Percentiles rank a stretch among this genome's conserved stretches.
phyloP scores from a whole-genome alignment of 92 coral and sea anemone genomes.

The Zoanthus solanderi region DNA sequence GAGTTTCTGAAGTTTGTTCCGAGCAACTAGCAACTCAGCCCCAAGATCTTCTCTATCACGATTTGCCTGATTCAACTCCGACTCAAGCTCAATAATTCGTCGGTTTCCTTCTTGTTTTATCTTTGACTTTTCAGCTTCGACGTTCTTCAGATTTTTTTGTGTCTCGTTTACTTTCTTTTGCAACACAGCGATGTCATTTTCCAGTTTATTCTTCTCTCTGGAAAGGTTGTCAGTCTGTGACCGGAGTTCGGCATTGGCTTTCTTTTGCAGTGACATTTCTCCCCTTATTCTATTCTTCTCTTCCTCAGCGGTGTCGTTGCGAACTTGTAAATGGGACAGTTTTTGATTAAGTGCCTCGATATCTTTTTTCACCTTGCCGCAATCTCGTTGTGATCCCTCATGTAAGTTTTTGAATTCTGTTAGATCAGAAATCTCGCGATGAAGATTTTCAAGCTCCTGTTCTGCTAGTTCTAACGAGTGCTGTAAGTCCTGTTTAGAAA shows the following conservation, averaged over 20 bases:
- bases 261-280: conserved; percentile 84
- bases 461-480: conserved; percentile 71
- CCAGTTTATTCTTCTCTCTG: conserved; percentile 84
- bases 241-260: conserved; percentile 82
- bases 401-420: conserved; percentile 76
- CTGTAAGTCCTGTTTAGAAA: conserved; percentile 58
- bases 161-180: conserved; percentile 73
- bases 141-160: conserved; percentile 43
- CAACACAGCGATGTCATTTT: conserved; percentile 63
- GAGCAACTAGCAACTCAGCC: conserved; percentile 78
- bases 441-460: conserved; percentile 81
- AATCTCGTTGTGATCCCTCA: conserved; percentile 79
- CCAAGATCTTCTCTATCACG: conserved; percentile 75
- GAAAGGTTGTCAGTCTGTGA: conserved; percentile 82
- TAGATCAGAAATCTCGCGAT: conserved; percentile 77
- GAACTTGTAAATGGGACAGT: conserved; percentile 79
- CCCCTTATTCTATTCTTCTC: conserved; percentile 84
- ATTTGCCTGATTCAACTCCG: conserved; percentile 52
- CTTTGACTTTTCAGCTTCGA: conserved; percentile 69
- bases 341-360: conserved; percentile 78
- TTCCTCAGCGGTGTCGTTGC: conserved; percentile 79
- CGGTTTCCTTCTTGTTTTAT: conserved; percentile 70
- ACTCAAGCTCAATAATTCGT: conserved; percentile 32
- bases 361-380: conserved; percentile 87
- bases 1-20: conserved; percentile 73